Base-by-base conservation (phyloP, 2,113 vertebrate species). In the Herpetotheres cachinnans region DNA sequence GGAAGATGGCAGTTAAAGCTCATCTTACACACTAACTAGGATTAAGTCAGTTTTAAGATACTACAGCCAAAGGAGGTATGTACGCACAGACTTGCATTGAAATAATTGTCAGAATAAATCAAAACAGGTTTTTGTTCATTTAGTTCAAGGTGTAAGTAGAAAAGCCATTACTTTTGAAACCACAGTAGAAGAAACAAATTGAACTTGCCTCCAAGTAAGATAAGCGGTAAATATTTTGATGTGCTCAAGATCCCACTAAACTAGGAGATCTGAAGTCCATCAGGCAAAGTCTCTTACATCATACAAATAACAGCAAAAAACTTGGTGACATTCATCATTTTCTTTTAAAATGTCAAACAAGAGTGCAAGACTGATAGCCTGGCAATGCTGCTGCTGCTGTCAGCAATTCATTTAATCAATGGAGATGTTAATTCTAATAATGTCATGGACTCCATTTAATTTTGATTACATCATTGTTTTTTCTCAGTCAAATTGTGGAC, bases 381-480 rank as follows among this genome's bases (percentile, higher is more conserved):
- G 5, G 87, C 55, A 83, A 65, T 5, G 2, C 13, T 73, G 47
- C 62, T 93, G 76, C 91, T 84, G 79, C 91, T 89, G 93, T 97
- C 96, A 95, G 93, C 86, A 96, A 36, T 78, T 86, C 89, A 19
- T 76, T 74, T 71, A 67, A 96, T 95, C 94, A 95, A 52, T 55
- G 71, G 81, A 86, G 82, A 93, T 78, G 72, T 76, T 89, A 93
- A 91, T 91, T 79, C 96, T 87, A 72, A 92, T 94, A 89, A 88
- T 67, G 87, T 80, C 71, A 72, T 77, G 32, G 16, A 32, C 82
- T 91, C 86, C 91, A 55, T 50, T 92, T 82, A 62, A 89, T 94
- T 94, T 95, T 92, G 56, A 93, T 95, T 92, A 95, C 94, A 81
- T 96, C 95, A 92, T 30, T 73, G 70, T 44, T 97, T 94, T 92